Percentiles rank a stretch among this genome's conserved stretches.
phyloP scores from a whole-genome alignment of 2,113 vertebrate genomes.

The Grus americana region DNA sequence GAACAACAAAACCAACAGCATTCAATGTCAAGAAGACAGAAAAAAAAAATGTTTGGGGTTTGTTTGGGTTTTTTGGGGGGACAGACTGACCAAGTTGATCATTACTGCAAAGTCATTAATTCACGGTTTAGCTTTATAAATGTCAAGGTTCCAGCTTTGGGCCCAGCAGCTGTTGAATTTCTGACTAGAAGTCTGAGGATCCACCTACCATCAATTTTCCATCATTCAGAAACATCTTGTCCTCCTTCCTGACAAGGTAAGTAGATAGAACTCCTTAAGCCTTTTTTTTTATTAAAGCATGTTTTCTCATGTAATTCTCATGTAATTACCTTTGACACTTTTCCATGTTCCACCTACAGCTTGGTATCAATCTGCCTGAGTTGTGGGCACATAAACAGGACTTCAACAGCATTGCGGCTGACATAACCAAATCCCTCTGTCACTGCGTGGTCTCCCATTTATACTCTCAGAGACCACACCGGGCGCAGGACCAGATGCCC shows the following conservation, averaged over 20 bases:
- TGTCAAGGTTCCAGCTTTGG: background rate
- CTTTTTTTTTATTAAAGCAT: background rate
- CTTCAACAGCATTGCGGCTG: background rate
- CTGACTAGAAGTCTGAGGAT: background rate
- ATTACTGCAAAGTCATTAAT: background rate
- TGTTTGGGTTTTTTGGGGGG: background rate
- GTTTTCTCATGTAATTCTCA: background rate
- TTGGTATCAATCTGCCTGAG: background rate
- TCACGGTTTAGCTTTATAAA: background rate
- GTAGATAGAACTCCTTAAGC: background rate
- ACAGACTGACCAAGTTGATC: background rate
- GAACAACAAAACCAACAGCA: background rate
- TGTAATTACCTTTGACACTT: background rate
- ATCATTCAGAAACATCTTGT: background rate
- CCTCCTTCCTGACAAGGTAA: background rate
- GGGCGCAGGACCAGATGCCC: background rate
- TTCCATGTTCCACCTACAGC: background rate
- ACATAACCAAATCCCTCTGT: background rate
- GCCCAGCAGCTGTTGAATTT: background rate
- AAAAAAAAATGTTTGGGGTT: background rate
- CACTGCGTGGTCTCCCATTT: background rate
- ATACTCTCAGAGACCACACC: rapidly evolving
- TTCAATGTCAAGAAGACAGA: background rate
- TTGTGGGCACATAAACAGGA: background rate
- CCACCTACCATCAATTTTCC: background rate